Evolutionary conservation across 2,888 invertebrate genomes (phyloP).

Genomic region (Gibbula magus): DNA sequence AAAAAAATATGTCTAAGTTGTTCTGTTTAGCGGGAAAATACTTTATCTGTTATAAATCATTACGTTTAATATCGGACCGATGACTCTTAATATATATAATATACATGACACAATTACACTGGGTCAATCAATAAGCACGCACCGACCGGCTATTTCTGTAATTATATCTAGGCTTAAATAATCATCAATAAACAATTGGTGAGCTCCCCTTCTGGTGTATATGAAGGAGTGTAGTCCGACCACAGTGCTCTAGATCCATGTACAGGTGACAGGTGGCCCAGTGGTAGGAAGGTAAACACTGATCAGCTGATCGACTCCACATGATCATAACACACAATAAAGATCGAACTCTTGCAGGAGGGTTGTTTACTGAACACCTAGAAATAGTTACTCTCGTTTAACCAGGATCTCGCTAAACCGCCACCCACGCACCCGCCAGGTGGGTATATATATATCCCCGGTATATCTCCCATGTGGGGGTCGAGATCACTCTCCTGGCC

Average conservation of each 20-base stretch:
- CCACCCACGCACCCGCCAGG: no score
- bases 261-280: background rate
- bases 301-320: background rate
- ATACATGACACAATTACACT: conserved; percentile 7
- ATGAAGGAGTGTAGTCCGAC: background rate
- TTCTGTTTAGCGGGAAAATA: no score
- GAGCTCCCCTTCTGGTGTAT: background rate
- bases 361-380: no score
- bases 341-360: background rate
- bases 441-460: no score
- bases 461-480: no score
- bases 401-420: no score
- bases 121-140: background rate
- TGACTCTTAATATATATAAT: background rate
- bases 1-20: background rate
- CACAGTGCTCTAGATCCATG: background rate
- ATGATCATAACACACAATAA: background rate
- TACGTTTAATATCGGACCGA: no score
- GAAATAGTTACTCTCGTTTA: no score
- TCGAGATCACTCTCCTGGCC: no score
- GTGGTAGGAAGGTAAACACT: no score
- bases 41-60: no score
- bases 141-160: background rate
- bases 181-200: background rate
- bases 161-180: background rate